Conservation (phyloP, 2,888 invertebrate species). For the Drosophila merina region DNA sequence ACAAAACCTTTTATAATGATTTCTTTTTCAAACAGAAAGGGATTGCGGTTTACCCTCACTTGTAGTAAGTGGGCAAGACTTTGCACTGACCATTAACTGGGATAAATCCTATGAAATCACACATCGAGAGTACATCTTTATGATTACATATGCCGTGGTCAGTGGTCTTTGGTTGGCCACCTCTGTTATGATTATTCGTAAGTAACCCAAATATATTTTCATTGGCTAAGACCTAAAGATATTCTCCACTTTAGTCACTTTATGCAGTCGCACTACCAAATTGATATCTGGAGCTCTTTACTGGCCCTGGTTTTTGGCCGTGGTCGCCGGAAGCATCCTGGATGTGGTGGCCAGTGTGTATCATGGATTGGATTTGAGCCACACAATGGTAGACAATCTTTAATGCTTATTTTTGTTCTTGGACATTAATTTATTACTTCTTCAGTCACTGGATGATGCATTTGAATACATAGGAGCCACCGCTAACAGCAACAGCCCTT, state of each 20-base stretch:
- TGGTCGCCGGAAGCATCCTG: conserved; percentile 80
- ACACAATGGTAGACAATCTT: conserved; percentile 80
- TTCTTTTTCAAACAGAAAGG: conserved; percentile 53
- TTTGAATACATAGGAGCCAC: conserved; percentile 50
- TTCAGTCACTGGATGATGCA: conserved; percentile 45
- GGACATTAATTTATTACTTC: not conserved
- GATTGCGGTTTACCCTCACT: conserved; percentile 64
- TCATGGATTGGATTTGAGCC: conserved; percentile 82
- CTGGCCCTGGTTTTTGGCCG: conserved; percentile 84
- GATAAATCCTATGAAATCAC: conserved; percentile 62
- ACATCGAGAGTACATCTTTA: conserved; percentile 75
- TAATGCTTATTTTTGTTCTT: no score
- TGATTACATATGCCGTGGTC: conserved; percentile 74
- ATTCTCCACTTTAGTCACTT: conserved; percentile 56
- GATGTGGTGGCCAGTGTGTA: conserved; percentile 84
- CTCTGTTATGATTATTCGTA: conserved; percentile 76
- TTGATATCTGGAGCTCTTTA: conserved; percentile 69
- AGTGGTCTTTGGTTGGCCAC: conserved; percentile 80
- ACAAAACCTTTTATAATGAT: not conserved
- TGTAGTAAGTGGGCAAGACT: not conserved
- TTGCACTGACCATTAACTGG: conserved; percentile 66
- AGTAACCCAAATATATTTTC: conserved; percentile 37
- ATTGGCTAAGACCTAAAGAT: not conserved
- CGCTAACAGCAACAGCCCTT: conserved; percentile 13
- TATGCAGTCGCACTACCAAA: conserved; percentile 76